Conservation (phyloP, 1,140 invertebrate species). For the Bombus sylvicola region DNA sequence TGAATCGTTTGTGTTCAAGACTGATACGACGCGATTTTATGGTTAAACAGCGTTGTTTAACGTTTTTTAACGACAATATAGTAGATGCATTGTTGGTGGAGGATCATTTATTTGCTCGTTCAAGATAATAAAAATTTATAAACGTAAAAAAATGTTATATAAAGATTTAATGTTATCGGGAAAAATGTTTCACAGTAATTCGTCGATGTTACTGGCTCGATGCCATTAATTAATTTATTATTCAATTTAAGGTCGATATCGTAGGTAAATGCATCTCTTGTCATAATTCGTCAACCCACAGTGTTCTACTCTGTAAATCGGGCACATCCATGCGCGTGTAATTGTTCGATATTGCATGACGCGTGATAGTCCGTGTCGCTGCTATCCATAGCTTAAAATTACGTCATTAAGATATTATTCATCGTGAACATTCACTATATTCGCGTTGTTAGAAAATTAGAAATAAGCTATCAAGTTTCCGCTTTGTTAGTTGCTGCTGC, state of each 20-base stretch:
- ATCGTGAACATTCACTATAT: not conserved
- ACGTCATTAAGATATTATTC: not conserved
- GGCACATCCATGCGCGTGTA: not conserved
- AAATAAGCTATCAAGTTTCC: not conserved
- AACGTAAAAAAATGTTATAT: not conserved
- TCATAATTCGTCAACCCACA: not conserved
- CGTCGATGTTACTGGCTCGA: not conserved
- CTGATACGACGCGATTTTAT: not conserved
- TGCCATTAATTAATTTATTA: not conserved
- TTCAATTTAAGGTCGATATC: not conserved
- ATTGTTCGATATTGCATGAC: not conserved
- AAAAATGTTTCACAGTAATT: not conserved
- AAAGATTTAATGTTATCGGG: not conserved
- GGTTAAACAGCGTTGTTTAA: not conserved
- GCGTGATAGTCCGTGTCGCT: not conserved
- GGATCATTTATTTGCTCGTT: not conserved
- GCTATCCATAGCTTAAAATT: not conserved
- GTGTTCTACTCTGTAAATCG: not conserved
- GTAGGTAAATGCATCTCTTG: slow-evolving; percentile 1
- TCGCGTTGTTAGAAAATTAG: not conserved
- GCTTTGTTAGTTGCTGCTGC: too few relatives aligned
- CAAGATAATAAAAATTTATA: not conserved
- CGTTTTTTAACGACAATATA: too few relatives aligned
- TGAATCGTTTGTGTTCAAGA: not conserved
- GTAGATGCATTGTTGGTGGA: not conserved